A percentile compares a stretch with the other conserved stretches of the same genome.
Evolutionary conservation across 92 coral and sea anemone genomes (phyloP).

Genomic region (Paramuricea clavata): DNA sequence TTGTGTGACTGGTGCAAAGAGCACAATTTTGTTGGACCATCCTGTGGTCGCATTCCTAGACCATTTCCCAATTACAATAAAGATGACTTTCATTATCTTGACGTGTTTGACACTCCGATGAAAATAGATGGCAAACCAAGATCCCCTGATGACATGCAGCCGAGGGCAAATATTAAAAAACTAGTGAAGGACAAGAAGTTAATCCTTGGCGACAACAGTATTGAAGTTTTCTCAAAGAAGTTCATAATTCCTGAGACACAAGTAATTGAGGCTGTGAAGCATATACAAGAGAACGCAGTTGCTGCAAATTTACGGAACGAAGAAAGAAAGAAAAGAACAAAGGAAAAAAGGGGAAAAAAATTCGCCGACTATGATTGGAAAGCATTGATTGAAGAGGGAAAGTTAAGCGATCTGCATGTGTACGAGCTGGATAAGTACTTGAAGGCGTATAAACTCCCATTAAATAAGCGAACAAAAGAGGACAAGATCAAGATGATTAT

Average conservation of each 20-base stretch:
- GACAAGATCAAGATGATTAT: slow-evolving; percentile 22
- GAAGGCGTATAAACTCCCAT: slow-evolving; percentile 32
- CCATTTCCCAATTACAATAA: slow-evolving; percentile 15
- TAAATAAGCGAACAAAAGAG: slow-evolving; percentile 1
- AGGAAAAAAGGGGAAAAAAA: no score
- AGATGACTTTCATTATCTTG: slow-evolving; percentile 15
- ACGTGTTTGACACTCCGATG: neutral
- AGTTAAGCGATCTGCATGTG: slow-evolving; percentile 16
- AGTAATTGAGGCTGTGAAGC: slow-evolving; percentile 34
- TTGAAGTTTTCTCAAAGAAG: slow-evolving; percentile 7
- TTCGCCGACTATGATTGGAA: slow-evolving; percentile 21
- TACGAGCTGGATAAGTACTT: no score
- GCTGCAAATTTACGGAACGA: slow-evolving; percentile 29
- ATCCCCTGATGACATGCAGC: slow-evolving; percentile 11
- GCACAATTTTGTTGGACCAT: slow-evolving; percentile 14
- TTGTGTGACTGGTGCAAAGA: slow-evolving; percentile 26
- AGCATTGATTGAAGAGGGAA: neutral
- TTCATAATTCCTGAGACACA: slow-evolving; percentile 35
- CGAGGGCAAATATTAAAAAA: slow-evolving; percentile 20
- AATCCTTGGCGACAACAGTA: slow-evolving; percentile 12
- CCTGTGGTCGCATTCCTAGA: slow-evolving; percentile 28
- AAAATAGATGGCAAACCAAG: slow-evolving; percentile 11
- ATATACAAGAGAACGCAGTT: slow-evolving; percentile 3
- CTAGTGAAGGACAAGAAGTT: neutral
- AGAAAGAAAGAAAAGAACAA: no score